These are phyloP conservation scores for Acleris cristana DNA, from an alignment of 2,888 invertebrate genomes.

Conservation along the genomic window DNA sequence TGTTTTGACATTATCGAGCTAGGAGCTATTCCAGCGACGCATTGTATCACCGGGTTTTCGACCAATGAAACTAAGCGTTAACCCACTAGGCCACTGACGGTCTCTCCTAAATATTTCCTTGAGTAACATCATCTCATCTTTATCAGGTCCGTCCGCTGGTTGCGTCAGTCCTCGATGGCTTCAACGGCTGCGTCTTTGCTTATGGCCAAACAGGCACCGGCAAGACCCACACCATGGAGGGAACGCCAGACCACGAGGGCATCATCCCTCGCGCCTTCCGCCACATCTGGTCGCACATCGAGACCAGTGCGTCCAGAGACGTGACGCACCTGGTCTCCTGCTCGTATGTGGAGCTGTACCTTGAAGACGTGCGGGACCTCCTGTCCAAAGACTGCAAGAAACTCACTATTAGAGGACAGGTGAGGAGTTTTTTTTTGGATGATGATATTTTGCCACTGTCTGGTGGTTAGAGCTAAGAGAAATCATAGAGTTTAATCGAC, in stretches of 20 bases:
- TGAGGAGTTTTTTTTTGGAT: conserved; percentile 43
- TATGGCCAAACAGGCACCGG: conserved; percentile 99
- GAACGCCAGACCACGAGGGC: conserved; percentile 87
- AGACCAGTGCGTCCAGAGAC: conserved; percentile 91
- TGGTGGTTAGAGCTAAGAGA: no score
- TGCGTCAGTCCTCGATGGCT: conserved; percentile 97
- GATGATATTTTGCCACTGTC: neutral
- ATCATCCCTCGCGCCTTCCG: conserved; percentile 98
- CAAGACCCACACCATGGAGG: conserved; percentile 91
- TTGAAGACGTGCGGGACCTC: conserved; percentile 92
- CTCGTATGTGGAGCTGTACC: conserved; percentile 98
- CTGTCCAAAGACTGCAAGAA: conserved; percentile 90
- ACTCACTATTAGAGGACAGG: conserved; percentile 85
- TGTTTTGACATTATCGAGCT: no score
- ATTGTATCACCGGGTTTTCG: no score
- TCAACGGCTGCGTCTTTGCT: conserved; percentile 99
- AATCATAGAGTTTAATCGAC: no score
- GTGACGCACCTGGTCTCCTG: conserved; percentile 98
- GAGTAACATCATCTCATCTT: neutral
- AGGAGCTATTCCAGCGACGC: no score
- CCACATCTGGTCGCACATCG: conserved; percentile 98
- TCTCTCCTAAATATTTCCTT: neutral
- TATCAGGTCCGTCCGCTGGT: conserved; percentile 93
- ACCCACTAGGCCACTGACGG: no score
- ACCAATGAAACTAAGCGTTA: no score